Base-by-base conservation (phyloP, 2,113 vertebrate genomes). In the Emydocephalus ijimae region DNA sequence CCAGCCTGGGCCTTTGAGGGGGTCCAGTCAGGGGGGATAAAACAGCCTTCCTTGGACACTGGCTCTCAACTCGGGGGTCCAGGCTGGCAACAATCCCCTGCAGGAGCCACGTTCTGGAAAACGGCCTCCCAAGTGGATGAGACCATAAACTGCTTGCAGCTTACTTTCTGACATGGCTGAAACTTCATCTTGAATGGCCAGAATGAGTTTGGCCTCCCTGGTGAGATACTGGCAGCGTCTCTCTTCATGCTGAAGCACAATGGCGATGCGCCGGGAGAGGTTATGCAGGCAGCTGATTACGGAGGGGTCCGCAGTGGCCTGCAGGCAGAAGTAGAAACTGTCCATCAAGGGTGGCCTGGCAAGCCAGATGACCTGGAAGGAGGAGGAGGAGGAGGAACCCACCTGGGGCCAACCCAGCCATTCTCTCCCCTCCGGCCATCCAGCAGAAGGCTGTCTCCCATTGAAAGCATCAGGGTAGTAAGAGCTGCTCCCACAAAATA, bases 141-240 rank as follows among this genome's bases (percentile, higher is more conserved):
- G 56, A 26, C 3, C 20, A 9, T 21, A 15, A 29, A 18, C 29
- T 50, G 52, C 29, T 11, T 15, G 56, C 0, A 26, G 93, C 99
- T 98, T 96, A 99, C 99, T 98, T 12, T 99, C 99, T 0, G 98
- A 96, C 97, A 98, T 96, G 87, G 98, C 98, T 64, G 99, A 98
- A 85, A 99, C 98, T 96, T 99, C 99, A 0, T 99, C 99, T 96
- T 99, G 99, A 93, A 99, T 97, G 0, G 99, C 98, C 87, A 99
- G 96, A 98, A 99, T 99, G 34, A 99, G 97, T 96, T 99, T 99
- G 96, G 99, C 99, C 96, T 99, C 99, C 24, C 98, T 96, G 64
- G 99, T 99, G 50, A 99, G 98, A 97, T 99, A 99, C 94, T 99
- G 99, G 96, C 99, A 99, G 94, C 99, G 98, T 6, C 98, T 98